Conservation (phyloP, 2,888 invertebrate genomes). For the Brenthis daphne region DNA sequence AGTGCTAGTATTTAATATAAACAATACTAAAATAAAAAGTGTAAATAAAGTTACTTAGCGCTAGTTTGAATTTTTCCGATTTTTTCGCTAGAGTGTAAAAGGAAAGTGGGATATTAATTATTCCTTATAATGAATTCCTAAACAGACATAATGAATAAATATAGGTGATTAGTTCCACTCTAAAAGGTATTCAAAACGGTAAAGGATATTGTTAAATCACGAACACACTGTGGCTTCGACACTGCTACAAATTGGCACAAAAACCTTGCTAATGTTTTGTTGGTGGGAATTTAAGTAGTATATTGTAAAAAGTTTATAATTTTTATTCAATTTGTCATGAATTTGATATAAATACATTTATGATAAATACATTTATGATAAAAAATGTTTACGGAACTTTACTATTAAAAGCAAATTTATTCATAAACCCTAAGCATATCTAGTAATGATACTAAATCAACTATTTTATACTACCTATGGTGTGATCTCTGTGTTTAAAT, state of each 20-base stretch:
- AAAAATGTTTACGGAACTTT: no score
- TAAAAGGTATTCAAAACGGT: slow-evolving; percentile 13
- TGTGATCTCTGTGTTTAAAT: no score
- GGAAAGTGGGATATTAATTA: not conserved
- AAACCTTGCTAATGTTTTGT: slow-evolving; percentile 16
- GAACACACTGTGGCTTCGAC: slow-evolving; percentile 3
- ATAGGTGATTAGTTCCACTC: slow-evolving; percentile 19
- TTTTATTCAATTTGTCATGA: slow-evolving; percentile 15
- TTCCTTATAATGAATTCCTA: not conserved
- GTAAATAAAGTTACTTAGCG: not conserved
- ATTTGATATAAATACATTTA: not conserved
- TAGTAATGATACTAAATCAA: no score
- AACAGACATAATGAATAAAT: slow-evolving; percentile 6
- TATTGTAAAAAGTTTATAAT: not conserved
- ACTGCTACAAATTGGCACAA: slow-evolving; percentile 11
- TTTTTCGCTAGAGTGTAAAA: not conserved
- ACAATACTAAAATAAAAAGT: not conserved
- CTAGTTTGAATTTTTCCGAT: not conserved
- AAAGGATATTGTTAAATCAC: slow-evolving; percentile 22
- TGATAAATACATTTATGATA: not conserved
- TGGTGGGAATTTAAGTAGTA: not conserved
- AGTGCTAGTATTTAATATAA: no score
- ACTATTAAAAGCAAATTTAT: no score
- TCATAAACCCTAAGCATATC: no score
- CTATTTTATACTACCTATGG: no score